Conservation (phyloP, 2,888 invertebrate genomes). For the Xanthia icteritia region DNA sequence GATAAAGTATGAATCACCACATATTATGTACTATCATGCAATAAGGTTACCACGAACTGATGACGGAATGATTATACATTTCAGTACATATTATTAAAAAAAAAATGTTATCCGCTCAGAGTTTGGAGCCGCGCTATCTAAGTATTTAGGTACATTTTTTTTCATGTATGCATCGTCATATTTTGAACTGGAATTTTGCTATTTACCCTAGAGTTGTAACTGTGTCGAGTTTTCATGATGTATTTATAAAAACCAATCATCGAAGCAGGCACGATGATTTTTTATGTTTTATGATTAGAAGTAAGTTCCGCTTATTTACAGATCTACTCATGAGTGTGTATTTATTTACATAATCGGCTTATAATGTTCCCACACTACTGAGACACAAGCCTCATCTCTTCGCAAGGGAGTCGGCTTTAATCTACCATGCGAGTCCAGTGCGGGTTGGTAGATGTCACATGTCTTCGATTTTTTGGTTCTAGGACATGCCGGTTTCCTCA, state of each 20-base stretch:
- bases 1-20: conserved; percentile 44
- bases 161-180: neutral
- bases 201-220: neutral
- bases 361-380: too few relatives aligned
- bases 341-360: neutral
- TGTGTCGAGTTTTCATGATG: neutral
- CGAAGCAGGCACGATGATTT: neutral
- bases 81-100: too few relatives aligned
- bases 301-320: neutral
- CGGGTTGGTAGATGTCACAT: too few relatives aligned
- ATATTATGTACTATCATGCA: conserved; percentile 20
- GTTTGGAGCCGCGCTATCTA: neutral
- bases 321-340: neutral
- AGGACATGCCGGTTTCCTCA: too few relatives aligned
- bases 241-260: neutral
- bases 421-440: too few relatives aligned
- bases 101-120: conserved; percentile 13
- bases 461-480: too few relatives aligned
- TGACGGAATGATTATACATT: conserved; percentile 23
- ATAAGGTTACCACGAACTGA: conserved; percentile 26
- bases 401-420: too few relatives aligned
- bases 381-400: too few relatives aligned
- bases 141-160: neutral
- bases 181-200: conserved; percentile 1
- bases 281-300: too few relatives aligned